A percentile compares a stretch with the other conserved stretches of the same genome.
These are phyloP conservation scores for Oryzias woworae DNA, from an alignment of 2,113 vertebrate species.

Conservation along the genomic window DNA sequence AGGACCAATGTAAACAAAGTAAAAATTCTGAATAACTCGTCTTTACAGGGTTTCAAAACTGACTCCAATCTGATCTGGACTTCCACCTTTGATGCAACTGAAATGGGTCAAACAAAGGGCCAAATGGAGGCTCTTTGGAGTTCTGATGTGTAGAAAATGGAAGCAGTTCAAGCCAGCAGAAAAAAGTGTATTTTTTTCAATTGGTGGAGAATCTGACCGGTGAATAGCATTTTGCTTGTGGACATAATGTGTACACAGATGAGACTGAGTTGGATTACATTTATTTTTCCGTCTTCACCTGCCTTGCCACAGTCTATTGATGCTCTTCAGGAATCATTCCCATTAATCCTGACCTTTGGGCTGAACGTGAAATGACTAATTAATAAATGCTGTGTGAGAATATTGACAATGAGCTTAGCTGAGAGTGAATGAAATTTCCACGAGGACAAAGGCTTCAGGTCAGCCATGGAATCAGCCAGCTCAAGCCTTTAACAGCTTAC, in stretches of 20 bases:
- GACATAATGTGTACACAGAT: not conserved
- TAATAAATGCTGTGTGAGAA: constrained; percentile 36
- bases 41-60: too few species aligned
- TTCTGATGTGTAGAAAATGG: too few species aligned
- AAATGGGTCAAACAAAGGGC: too few species aligned
- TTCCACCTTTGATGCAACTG: too few species aligned
- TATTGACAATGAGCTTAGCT: constrained; percentile 49
- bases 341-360: constrained; percentile 38
- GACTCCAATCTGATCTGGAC: too few species aligned
- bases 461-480: constrained; percentile 24
- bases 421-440: constrained; percentile 16
- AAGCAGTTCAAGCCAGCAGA: not conserved
- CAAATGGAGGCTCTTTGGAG: too few species aligned
- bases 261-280: not conserved
- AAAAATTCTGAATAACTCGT: too few species aligned
- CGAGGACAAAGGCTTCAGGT: constrained; percentile 27
- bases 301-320: not conserved
- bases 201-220: not conserved
- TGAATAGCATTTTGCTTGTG: not conserved
- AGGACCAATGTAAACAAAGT: too few species aligned
- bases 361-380: constrained; percentile 42
- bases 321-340: constrained; percentile 30
- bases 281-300: not conserved
- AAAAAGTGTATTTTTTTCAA: not conserved
- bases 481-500: constrained; percentile 37